Conservation (phyloP, 2,888 invertebrate species). For the Laothoe populi region DNA sequence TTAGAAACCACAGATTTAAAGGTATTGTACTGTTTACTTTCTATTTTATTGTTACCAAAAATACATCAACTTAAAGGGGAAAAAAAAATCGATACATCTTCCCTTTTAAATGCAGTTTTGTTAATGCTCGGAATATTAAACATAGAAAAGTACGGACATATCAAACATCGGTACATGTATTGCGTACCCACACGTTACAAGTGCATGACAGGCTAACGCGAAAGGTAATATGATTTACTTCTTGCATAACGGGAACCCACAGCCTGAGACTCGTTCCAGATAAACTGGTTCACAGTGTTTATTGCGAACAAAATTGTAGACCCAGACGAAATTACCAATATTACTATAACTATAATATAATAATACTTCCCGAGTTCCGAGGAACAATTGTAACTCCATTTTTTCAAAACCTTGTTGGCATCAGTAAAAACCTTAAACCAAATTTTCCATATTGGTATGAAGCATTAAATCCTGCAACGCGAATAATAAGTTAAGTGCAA, state of each 20-base stretch:
- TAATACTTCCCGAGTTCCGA: background rate
- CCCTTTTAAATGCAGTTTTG: background rate
- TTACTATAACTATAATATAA: conserved; percentile 1
- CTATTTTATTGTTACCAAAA: too few relatives aligned
- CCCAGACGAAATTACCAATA: conserved; percentile 8
- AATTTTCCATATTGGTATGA: too few relatives aligned
- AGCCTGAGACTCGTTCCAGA: conserved; percentile 38
- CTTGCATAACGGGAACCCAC: conserved; percentile 48
- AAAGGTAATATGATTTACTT: conserved; percentile 63
- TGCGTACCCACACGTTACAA: conserved; percentile 38
- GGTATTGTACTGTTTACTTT: too few relatives aligned
- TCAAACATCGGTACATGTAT: conserved; percentile 30
- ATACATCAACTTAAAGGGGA: too few relatives aligned
- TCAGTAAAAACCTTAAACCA: too few relatives aligned
- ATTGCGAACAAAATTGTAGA: conserved; percentile 13
- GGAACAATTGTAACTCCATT: background rate
- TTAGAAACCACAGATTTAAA: too few relatives aligned
- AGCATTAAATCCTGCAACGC: too few relatives aligned
- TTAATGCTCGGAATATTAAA: background rate
- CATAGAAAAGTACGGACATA: background rate
- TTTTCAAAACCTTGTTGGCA: too few relatives aligned
- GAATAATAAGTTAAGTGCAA: too few relatives aligned
- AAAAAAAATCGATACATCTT: background rate
- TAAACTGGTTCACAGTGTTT: conserved; percentile 40
- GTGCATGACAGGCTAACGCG: conserved; percentile 47